Evolutionary conservation across 2,797 vertebrate species (phyloP).

Genomic region (Toxotes lorentzi): DNA sequence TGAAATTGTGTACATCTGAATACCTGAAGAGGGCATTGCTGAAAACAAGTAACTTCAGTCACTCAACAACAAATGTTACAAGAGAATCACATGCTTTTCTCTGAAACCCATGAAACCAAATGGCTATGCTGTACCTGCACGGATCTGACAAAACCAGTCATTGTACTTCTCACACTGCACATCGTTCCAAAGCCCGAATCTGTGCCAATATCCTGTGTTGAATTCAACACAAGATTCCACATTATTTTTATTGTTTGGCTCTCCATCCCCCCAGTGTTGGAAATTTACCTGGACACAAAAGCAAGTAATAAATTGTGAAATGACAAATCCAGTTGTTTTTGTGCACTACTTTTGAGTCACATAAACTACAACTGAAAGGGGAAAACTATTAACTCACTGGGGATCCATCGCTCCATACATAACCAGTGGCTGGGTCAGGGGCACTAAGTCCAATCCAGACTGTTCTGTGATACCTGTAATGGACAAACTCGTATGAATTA

Average conservation of each 20-base stretch:
- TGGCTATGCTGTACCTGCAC: slow-evolving; percentile 81
- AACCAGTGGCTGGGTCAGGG: slow-evolving; percentile 85
- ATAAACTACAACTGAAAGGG: not conserved
- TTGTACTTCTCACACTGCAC: slow-evolving; percentile 85
- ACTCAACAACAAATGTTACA: not conserved
- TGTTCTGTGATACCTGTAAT: not conserved
- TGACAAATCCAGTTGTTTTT: not conserved
- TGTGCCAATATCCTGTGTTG: not conserved
- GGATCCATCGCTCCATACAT: slow-evolving; percentile 90
- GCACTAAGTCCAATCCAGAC: slow-evolving; percentile 91
- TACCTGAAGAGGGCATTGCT: not conserved
- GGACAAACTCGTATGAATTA: not conserved
- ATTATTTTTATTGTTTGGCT: slow-evolving; percentile 91
- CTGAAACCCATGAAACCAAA: not conserved
- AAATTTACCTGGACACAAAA: slow-evolving; percentile 86
- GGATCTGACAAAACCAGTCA: slow-evolving; percentile 90
- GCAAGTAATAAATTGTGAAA: not conserved
- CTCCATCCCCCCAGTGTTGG: slow-evolving; percentile 88
- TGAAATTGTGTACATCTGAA: not conserved
- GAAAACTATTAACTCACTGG: slow-evolving; percentile 84
- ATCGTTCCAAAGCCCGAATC: slow-evolving; percentile 85
- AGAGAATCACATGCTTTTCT: not conserved
- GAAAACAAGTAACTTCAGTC: not conserved
- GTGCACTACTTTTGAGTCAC: not conserved
- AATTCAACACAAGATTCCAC: slow-evolving; percentile 88